phyloP scores from a whole-genome alignment of 2,113 vertebrate species.

The Morone chrysops region DNA sequence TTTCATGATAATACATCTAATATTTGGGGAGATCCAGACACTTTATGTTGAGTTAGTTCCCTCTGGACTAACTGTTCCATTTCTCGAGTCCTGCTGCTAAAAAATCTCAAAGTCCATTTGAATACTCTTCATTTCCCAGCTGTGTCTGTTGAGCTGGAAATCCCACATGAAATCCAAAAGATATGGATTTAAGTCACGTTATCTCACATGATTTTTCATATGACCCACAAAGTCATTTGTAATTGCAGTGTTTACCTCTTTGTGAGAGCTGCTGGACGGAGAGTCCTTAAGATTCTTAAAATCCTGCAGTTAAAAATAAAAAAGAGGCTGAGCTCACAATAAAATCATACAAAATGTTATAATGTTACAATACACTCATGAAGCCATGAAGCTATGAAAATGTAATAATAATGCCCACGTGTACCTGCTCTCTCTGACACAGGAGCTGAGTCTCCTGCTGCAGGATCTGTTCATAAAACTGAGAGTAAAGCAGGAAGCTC shows the following conservation, averaged over 20 bases:
- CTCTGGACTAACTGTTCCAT: not conserved
- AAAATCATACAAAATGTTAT: not conserved
- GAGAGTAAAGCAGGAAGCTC: constrained; percentile 83
- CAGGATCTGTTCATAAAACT: constrained; percentile 85
- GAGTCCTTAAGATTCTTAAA: constrained; percentile 56
- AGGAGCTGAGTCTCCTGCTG: constrained; percentile 78
- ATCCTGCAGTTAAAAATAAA: constrained; percentile 72
- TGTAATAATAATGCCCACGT: no score
- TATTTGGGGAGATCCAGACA: not conserved
- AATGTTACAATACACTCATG: not conserved
- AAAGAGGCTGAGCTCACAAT: no score
- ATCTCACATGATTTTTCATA: not conserved
- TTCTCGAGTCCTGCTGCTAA: not conserved
- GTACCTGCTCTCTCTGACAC: constrained; percentile 79
- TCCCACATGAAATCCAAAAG: no score
- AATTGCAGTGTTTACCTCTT: constrained; percentile 64
- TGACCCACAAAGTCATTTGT: not conserved
- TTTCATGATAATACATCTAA: no score
- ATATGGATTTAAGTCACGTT: not conserved
- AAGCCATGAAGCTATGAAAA: no score
- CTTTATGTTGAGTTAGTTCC: not conserved
- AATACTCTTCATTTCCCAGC: not conserved
- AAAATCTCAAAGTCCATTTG: not conserved
- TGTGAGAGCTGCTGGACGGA: constrained; percentile 38
- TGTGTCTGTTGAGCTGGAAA: not conserved